Evolutionary conservation across 2,888 invertebrate species (phyloP), one percentile per base, ranked within the genome.

Genomic region (Aleiodes leptofemur): DNA sequence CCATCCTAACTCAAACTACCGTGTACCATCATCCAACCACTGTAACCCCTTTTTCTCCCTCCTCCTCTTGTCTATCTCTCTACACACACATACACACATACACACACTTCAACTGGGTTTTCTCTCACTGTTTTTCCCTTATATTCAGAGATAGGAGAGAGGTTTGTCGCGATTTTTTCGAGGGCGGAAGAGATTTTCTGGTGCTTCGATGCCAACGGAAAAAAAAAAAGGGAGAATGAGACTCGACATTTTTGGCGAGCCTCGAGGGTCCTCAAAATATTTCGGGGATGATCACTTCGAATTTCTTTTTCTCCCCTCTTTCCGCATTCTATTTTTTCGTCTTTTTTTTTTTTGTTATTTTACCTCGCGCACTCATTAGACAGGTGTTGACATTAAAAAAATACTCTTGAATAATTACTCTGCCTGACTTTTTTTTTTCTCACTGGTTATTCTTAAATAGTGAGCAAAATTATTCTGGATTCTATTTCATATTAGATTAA

Each of bases 121-220:
- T 66, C 72, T 73, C 76, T 59, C 69, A 55, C 73, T 64, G 71
- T 79, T 78, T 75, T 50, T 48, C 66, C n/a, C 48, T 14, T 53
- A 53, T 50, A 50, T 48, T 77, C 77, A 69, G 73, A 73, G 59
- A 68, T 66, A 69, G 74, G 76, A 76, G 73, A 77, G 75, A 77
- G 38, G 38, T 38, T 38, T 73, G 79, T 59, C 69, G 61, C 76
- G 71, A 74, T 80, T 77, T 75, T 75, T 77, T 23, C 76, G 73
- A 76, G 76, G 72, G 71, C 69, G 72, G 73, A 76, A 78, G 72
- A 78, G 76, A 78, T 79, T 79, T 79, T 76, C 76, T 77, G 76
- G 78, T 77, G 64, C 72, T 74, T 79, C 75, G 80, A 79, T 77
- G 77, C 72, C 73, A 48, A 57, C 74, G 29, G 53, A 69, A 72